Base-by-base conservation (phyloP, 2,797 vertebrate genomes). In the Alosa sapidissima region DNA sequence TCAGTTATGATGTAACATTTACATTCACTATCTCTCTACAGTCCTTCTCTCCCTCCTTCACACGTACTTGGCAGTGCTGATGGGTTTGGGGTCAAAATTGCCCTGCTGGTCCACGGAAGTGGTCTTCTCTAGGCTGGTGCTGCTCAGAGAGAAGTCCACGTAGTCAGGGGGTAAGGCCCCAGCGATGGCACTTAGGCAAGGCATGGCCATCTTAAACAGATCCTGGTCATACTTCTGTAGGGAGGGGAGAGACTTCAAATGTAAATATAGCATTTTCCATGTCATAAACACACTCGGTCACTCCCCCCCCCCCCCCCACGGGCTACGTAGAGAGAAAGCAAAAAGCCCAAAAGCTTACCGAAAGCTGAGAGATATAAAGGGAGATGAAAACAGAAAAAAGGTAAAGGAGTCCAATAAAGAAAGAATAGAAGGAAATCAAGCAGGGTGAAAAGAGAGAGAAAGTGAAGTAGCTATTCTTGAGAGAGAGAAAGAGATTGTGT, bases 191-290 rank as follows among this genome's bases (percentile, higher is more conserved):
- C 98, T 99, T 91, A 99, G 95, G 94, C 98, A 99, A 81, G 98
- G 97, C 94, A 99, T 96, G 86, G 98, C 97, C 98, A 99, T 99
- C 95, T 97, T 97, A 93, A 99, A 99, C 65, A 99, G 96, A 84
- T 99, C 98, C 87, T 95, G 94, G 81, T 99, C 97, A 72, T 98
- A 99, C 93, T 97, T 99, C 98, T 99, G 94, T 88, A 94, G 87
- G n/a, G 5, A 51, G 11, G 87, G 24, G 88, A 16, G 41, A 78
- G 24, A 24, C 1, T 21, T 6, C 7, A 8, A 1, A 62, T 10
- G n/a, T 24, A 62, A 62, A 62, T 7, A 62, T 0, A 24, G 58
- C 7, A 24, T 62, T 6, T 24, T 62, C 16, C 49, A 51, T 51
- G 49, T 10, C 11, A 10, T 51, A 11, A 10, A 41, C 41, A 41